These are phyloP conservation scores for Drosophila seguyi DNA, from an alignment of 1,140 invertebrate species.

Conservation along the genomic window DNA sequence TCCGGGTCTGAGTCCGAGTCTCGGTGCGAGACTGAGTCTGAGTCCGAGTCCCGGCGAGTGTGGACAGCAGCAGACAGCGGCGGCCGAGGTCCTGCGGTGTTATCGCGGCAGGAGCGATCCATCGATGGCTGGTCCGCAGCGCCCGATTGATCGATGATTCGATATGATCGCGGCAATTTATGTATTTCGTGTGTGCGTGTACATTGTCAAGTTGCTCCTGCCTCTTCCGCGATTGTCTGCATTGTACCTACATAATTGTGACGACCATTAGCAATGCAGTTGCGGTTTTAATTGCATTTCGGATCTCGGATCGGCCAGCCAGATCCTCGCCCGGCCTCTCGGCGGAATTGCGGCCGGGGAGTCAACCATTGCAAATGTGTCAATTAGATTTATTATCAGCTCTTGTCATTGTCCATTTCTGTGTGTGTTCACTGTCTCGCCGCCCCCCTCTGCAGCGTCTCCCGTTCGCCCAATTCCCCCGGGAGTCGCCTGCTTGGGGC, in stretches of 20 bases:
- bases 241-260: conserved; percentile 17
- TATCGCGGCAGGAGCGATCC: conserved; percentile 67
- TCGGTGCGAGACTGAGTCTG: not conserved
- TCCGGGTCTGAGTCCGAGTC: not conserved
- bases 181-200: conserved; percentile 72
- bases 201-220: conserved; percentile 74
- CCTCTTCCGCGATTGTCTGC: conserved; percentile 19
- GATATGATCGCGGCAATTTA: conserved; percentile 78
- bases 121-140: conserved; percentile 16
- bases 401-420: conserved; percentile 57
- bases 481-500: conserved; percentile 41
- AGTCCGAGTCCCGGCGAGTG: conserved; percentile 44
- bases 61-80: conserved; percentile 78
- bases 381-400: conserved; percentile 85
- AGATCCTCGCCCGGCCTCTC: conserved; percentile 30
- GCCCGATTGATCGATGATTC: conserved; percentile 64
- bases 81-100: conserved; percentile 63
- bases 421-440: conserved; percentile 42
- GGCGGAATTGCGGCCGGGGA: conserved; percentile 31
- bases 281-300: conserved; percentile 71
- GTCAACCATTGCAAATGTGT: conserved; percentile 81
- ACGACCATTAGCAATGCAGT: conserved; percentile 72
- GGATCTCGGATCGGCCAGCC: conserved; percentile 16
- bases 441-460: not conserved
- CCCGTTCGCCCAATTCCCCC: conserved; percentile 29